Base-by-base conservation (phyloP, 2,113 vertebrate genomes). In the Hippocampus mohnikei region DNA sequence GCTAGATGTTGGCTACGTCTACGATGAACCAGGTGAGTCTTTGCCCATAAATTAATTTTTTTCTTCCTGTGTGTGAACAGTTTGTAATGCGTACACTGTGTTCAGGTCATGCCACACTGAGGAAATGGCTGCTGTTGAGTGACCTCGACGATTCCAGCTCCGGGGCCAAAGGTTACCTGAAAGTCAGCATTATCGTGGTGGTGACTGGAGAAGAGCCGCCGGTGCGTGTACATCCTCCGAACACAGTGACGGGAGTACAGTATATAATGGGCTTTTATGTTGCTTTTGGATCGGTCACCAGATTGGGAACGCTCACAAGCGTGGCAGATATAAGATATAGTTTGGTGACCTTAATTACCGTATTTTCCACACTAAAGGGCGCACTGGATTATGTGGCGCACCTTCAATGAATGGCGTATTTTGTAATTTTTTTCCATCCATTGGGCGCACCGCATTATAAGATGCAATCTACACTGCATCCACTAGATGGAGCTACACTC, bases 101-200 rank as follows among this genome's bases (percentile, higher is more conserved):
- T 66, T 8, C 68, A 99, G 96, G 93, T 79, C 97, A 99, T 20
- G 92, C 94, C 58, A 88, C 97, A 59, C 92, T 97, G 93, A 94
- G 94, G 83, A 99, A 96, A 81, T 99, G 97, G 97, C 93, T 99
- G 61, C 94, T 99, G 60, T 89, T 99, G 83, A 94, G 88, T 85
- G 96, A 98, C 81, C 92, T 94, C 0, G 96, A 98, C 84, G 95
- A 98, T 68, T 63, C 93, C 66, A 94, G 83, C 84, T 94, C 92
- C 5, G 95, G 93, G 50, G 90, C 95, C 59, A 96, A 91, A 89
- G 97, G 97, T 69, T 99, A 99, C 85, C 84, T 99, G 69, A 98
- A 99, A 95, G 95, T 97, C 91, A 98, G 94, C 91, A 94, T 99
- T 90, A 90, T 95, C 67, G 81, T 98, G 65, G 80, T 97, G 58